phyloP scores from a whole-genome alignment of 1,140 invertebrate species.

The Prorops nasuta region DNA sequence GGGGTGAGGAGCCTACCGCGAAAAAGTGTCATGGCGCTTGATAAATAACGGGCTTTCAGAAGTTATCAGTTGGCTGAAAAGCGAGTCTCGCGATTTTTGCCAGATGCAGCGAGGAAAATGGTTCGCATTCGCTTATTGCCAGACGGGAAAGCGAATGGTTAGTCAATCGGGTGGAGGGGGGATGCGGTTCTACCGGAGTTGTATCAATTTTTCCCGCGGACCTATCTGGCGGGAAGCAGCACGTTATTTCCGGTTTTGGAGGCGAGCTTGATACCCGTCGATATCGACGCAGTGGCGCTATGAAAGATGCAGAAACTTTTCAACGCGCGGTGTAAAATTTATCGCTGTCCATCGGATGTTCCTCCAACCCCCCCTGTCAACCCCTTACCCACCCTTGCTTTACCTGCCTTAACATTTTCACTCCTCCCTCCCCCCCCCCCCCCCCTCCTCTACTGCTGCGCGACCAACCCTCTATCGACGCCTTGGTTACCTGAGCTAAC shows the following conservation, averaged over 20 bases:
- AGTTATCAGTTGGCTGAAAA: too few species aligned
- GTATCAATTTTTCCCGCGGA: background rate
- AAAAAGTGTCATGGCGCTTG: too few species aligned
- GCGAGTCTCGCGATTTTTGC: background rate
- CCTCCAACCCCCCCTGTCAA: background rate
- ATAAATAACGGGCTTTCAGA: too few species aligned
- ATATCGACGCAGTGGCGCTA: slow-evolving; percentile 3
- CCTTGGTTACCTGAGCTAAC: background rate
- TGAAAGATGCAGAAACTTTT: slow-evolving; percentile 28
- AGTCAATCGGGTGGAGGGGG: too few species aligned
- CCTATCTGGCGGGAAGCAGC: background rate
- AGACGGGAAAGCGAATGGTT: background rate
- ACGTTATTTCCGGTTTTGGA: background rate
- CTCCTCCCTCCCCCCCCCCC: background rate
- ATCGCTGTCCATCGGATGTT: slow-evolving; percentile 13
- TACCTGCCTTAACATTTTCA: background rate
- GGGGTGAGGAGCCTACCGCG: too few species aligned
- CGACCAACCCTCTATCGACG: background rate
- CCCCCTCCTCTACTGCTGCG: too few species aligned
- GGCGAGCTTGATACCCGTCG: background rate
- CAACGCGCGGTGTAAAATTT: slow-evolving; percentile 21
- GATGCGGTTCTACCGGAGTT: background rate
- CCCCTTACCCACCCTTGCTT: background rate
- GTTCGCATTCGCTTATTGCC: background rate
- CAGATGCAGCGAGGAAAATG: background rate